A percentile compares a stretch with the other conserved stretches of the same genome.
Evolutionary conservation across 2,888 invertebrate genomes (phyloP).

Genomic region (Beris chalybata): DNA sequence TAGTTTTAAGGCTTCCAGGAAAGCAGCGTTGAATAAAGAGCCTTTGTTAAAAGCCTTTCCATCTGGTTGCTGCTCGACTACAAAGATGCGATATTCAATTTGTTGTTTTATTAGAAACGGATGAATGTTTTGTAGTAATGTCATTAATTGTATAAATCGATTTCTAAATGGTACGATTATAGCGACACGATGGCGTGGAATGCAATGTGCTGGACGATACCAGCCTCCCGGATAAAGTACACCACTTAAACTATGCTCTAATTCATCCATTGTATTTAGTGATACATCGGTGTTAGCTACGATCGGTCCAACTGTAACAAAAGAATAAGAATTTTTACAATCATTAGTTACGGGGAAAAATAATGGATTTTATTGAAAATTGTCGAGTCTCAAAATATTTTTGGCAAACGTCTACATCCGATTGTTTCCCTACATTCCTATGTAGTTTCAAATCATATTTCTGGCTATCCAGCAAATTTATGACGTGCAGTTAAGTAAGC

Average conservation of each 20-base stretch:
- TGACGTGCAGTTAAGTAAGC: too few species aligned
- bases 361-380: too few species aligned
- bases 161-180: conserved; percentile 91
- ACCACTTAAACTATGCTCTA: conserved; percentile 66
- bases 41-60: conserved; percentile 82
- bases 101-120: conserved; percentile 89
- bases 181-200: conserved; percentile 80
- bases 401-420: too few species aligned
- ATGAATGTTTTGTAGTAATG: conserved; percentile 91
- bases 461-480: too few species aligned
- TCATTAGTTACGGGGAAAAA: too few species aligned
- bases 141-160: conserved; percentile 79
- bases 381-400: too few species aligned
- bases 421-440: too few species aligned
- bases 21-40: conserved; percentile 96
- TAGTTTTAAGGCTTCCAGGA: conserved; percentile 79
- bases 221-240: conserved; percentile 82
- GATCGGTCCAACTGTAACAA: conserved; percentile 66
- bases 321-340: conserved; percentile 32
- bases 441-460: too few species aligned
- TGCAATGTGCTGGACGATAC: conserved; percentile 70
- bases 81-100: conserved; percentile 90
- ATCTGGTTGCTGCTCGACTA: conserved; percentile 78
- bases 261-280: conserved; percentile 65
- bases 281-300: conserved; percentile 62